phyloP scores from a whole-genome alignment of 2,113 vertebrate species.

The Tamias sibiricus region DNA sequence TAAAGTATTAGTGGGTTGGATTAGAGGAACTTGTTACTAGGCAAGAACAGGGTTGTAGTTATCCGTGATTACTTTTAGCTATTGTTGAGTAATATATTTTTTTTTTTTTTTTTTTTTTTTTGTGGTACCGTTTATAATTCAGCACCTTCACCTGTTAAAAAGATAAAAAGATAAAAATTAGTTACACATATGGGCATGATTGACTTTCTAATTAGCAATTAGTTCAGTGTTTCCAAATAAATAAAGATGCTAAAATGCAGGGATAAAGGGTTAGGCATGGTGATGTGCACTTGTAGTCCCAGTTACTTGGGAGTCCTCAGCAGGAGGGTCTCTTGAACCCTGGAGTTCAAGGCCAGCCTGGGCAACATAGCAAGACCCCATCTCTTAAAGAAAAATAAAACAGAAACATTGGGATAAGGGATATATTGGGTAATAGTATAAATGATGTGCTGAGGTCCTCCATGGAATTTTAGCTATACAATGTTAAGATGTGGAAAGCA shows the following conservation, averaged over 20 bases:
- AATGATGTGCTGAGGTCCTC: background rate
- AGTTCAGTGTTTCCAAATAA: conserved; percentile 17
- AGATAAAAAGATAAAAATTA: conserved; percentile 74
- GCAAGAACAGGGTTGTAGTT: conserved; percentile 73
- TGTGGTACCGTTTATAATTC: conserved; percentile 85
- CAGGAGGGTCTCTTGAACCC: too few species aligned
- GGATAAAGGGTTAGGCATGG: background rate
- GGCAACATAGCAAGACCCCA: background rate
- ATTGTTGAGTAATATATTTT: conserved; percentile 23
- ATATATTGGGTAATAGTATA: background rate
- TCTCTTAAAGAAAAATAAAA: background rate
- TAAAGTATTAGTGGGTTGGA: conserved; percentile 70
- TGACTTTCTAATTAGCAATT: background rate
- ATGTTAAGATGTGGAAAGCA: background rate
- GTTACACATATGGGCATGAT: background rate
- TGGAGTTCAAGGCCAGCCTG: background rate
- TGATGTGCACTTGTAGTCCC: background rate
- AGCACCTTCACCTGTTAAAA: conserved; percentile 85
- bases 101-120: too few species aligned
- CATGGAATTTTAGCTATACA: background rate
- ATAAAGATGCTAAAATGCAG: background rate
- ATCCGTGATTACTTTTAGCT: conserved; percentile 71
- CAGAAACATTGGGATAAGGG: background rate
- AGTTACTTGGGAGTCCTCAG: background rate
- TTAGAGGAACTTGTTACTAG: conserved; percentile 72